Base-by-base conservation (phyloP, 2,797 vertebrate species). In the Tragelaphus oryx region DNA sequence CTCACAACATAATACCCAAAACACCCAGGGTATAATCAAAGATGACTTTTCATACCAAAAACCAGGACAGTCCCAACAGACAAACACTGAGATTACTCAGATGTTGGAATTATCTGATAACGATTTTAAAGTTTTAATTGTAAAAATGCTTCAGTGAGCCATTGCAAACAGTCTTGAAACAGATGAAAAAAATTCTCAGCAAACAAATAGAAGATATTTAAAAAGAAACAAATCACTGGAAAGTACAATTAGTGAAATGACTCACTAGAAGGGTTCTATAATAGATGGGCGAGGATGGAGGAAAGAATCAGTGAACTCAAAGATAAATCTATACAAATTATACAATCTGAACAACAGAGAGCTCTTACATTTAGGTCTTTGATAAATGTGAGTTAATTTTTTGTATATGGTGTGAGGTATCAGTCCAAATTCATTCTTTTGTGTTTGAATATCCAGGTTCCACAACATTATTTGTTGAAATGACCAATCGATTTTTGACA, bases 21-120 rank as follows among this genome's bases (percentile, higher is more conserved):
- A 76, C 50, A 84, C 48, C 30, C 48, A 88, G 44, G 26, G 76
- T 68, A 84, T 50, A 83, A 83, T 57, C 41, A 37, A 83, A 88
- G n/a, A 68, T 12, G 20, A 83, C 20, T 83, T 57, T 62, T 78
- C 68, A 78, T 68, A 59, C 78, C 33, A 44, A 78, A 95, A 82
- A 26, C 79, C 26, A 76, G 65, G 55, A 78, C 68, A 68, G 22
- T 3, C 13, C 8, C 41, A 87, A 82, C 37, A 88, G 50, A 78
- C 87, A 50, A 88, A 92, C 78, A 78, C 12, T 76, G 28, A 74
- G n/a, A 65, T 78, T 85, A 92, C 80, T 95, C 85, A 84, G 24
- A 82, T 92, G 57, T 78, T 83, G 89, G 48, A 68, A 87, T 80
- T 74, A 91, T 62, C 74, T 91, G 60, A 91, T 80, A 84, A 80